phyloP scores from a whole-genome alignment of 1,140 invertebrate genomes.

The Pogonomyrmex barbatus region DNA sequence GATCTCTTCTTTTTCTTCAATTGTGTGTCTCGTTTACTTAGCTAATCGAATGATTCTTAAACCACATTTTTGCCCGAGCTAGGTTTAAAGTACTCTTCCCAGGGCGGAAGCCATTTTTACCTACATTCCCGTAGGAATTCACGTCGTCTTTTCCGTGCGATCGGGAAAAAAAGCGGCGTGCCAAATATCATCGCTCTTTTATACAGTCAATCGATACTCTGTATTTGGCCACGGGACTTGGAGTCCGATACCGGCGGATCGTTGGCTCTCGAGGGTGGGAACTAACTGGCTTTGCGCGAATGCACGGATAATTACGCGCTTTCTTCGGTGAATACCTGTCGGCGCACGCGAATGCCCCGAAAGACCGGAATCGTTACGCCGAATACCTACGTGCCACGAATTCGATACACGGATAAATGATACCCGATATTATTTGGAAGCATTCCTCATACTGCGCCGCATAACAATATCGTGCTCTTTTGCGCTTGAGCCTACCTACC shows the following conservation, averaged over 20 bases:
- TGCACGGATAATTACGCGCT: slow-evolving; percentile 57
- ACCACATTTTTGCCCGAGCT: background rate
- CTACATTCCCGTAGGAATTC: slow-evolving; percentile 1
- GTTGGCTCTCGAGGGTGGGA: slow-evolving; percentile 70
- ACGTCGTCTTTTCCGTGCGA: background rate
- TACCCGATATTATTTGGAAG: slow-evolving; percentile 45
- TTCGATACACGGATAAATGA: slow-evolving; percentile 37
- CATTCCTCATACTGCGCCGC: slow-evolving; percentile 7
- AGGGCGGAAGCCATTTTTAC: background rate
- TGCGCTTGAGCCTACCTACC: background rate
- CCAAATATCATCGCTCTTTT: background rate
- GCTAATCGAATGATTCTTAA: background rate
- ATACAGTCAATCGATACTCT: background rate
- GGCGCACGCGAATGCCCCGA: slow-evolving; percentile 25
- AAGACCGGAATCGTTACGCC: slow-evolving; percentile 33
- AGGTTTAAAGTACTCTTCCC: background rate
- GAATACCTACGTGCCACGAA: slow-evolving; percentile 53
- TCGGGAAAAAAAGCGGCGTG: slow-evolving; percentile 19
- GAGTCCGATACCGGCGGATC: slow-evolving; percentile 1
- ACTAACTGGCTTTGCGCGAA: slow-evolving; percentile 57
- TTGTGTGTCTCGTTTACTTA: background rate
- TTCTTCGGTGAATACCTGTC: slow-evolving; percentile 51
- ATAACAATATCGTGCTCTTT: slow-evolving; percentile 19
- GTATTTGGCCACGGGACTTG: background rate
- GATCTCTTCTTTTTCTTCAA: background rate